Evolutionary conservation across 2,888 invertebrate genomes (phyloP).

Genomic region (Shargacucullia verbasci): DNA sequence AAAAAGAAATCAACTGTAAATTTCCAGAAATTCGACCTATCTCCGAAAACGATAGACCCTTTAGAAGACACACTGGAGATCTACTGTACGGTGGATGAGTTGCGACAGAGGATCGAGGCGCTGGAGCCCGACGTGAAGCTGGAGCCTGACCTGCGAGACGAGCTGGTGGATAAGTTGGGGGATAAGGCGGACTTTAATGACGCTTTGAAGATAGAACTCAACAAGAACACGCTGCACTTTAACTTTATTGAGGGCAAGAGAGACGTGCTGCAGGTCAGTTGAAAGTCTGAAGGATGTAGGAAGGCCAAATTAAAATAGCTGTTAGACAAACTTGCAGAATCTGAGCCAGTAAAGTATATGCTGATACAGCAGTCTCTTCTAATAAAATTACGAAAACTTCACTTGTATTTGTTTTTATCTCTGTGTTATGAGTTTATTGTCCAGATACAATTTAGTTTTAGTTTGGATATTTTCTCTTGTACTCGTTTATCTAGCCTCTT

Average conservation of each 20-base stretch:
- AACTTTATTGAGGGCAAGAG: slow-evolving; percentile 86
- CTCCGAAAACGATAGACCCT: slow-evolving; percentile 84
- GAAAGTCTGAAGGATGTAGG: slow-evolving; percentile 4
- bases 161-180: slow-evolving; percentile 47
- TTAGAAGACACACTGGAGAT: slow-evolving; percentile 90
- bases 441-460: neutral
- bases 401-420: too few species aligned
- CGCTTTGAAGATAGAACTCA: slow-evolving; percentile 67
- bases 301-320: slow-evolving; percentile 6
- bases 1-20: neutral
- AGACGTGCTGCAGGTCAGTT: slow-evolving; percentile 80
- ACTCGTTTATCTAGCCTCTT: slow-evolving; percentile 26
- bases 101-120: slow-evolving; percentile 87
- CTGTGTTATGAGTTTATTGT: neutral
- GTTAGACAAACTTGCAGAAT: slow-evolving; percentile 5
- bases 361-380: too few species aligned
- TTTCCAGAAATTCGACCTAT: slow-evolving; percentile 84
- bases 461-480: slow-evolving; percentile 24
- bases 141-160: slow-evolving; percentile 37
- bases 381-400: too few species aligned
- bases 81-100: slow-evolving; percentile 91
- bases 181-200: slow-evolving; percentile 61
- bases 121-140: slow-evolving; percentile 80
- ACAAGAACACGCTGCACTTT: slow-evolving; percentile 83
- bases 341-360: too few species aligned